A percentile compares a stretch with the other conserved stretches of the same genome.
These are phyloP conservation scores for Euglossa dilemma DNA, from an alignment of 1,140 invertebrate genomes.

Conservation along the genomic window DNA sequence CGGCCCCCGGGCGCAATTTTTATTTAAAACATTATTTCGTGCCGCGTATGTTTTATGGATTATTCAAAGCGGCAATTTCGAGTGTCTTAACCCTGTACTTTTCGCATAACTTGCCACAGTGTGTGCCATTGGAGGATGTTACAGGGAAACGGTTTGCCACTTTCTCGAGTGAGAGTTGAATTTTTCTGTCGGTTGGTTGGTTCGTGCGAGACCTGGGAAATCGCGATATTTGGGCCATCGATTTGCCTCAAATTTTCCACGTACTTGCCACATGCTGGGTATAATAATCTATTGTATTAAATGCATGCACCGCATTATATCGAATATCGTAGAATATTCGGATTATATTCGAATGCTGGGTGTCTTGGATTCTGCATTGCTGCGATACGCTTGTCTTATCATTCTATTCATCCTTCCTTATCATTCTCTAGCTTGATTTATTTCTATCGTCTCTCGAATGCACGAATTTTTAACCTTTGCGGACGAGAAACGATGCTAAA, in stretches of 20 bases:
- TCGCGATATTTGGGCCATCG: slow-evolving; percentile 1
- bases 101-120: background rate
- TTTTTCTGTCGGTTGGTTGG: background rate
- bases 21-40: background rate
- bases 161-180: background rate
- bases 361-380: background rate
- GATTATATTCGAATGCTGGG: background rate
- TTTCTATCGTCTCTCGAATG: no score
- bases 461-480: no score
- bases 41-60: background rate
- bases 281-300: slow-evolving; percentile 31
- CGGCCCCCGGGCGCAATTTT: no score
- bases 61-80: background rate
- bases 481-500: no score
- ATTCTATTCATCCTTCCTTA: background rate
- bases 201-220: background rate
- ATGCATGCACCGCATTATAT: background rate
- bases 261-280: background rate
- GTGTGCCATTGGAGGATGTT: background rate
- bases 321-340: background rate
- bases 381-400: background rate
- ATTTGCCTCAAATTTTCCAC: slow-evolving; percentile 2
- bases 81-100: background rate
- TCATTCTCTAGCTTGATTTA: background rate
- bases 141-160: background rate